Percentiles rank a stretch among this genome's conserved stretches.
Conservation (phyloP, 2,797 vertebrate species). For the Acrocephalus scirpaceus region DNA sequence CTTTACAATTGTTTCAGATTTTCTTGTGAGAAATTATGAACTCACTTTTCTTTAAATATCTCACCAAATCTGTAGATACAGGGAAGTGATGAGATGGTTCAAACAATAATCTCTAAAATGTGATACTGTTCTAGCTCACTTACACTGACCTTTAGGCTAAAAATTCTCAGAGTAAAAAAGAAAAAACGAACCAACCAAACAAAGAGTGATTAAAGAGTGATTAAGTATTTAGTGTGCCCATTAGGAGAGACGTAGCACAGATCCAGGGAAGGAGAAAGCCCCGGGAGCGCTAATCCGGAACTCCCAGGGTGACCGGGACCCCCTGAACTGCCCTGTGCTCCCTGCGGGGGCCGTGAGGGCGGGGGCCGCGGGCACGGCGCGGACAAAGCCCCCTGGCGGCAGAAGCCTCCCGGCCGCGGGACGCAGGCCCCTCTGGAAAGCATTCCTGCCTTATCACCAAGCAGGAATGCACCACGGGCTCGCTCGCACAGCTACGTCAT, state of each 20-base stretch:
- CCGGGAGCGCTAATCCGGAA: background rate
- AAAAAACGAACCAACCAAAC: background rate
- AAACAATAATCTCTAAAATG: background rate
- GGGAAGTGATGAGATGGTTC: background rate
- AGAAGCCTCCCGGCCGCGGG: background rate
- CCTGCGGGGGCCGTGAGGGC: background rate
- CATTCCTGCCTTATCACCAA: background rate
- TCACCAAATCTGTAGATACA: background rate
- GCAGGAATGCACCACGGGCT: background rate
- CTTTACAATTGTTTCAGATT: background rate
- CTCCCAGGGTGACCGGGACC: rapidly evolving
- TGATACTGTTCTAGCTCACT: background rate
- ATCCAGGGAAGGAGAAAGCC: rapidly evolving
- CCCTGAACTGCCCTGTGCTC: rapidly evolving
- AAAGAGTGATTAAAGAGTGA: background rate
- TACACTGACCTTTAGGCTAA: background rate
- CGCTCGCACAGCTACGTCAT: rapidly evolving
- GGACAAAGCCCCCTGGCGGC: constrained; percentile 8
- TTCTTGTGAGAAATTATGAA: background rate
- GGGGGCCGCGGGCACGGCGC: background rate
- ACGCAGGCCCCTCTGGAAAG: background rate
- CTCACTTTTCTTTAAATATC: background rate
- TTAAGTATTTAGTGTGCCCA: background rate
- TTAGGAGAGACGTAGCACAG: background rate
- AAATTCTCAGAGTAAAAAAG: background rate